A percentile compares a stretch with the other conserved stretches of the same genome.
Evolutionary conservation across 2,797 vertebrate species (phyloP).

Genomic region (Gymnodraco acuticeps): DNA sequence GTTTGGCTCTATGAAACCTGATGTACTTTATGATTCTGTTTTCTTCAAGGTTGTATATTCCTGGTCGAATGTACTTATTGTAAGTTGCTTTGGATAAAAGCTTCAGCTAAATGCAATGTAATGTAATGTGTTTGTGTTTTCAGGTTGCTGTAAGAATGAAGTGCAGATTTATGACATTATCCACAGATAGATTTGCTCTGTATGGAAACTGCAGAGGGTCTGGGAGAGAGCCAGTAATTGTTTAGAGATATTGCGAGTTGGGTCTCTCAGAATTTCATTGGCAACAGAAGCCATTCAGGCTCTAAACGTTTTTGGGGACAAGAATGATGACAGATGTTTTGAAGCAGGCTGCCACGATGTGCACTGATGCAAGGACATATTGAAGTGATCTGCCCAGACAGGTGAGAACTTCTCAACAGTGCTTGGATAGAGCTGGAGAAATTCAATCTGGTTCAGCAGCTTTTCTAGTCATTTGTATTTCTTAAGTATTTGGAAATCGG

Average conservation of each 20-base stretch:
- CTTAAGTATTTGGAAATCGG: neutral
- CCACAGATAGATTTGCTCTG: neutral
- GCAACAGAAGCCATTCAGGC: constrained; percentile 4
- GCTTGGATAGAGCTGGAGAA: neutral
- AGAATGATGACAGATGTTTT: neutral
- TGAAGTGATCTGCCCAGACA: constrained; percentile 5
- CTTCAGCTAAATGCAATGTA: too few relatives aligned
- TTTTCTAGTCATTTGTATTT: neutral
- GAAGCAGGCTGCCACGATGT: neutral
- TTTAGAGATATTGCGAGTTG: constrained; percentile 6
- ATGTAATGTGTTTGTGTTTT: too few relatives aligned
- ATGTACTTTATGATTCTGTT: too few relatives aligned
- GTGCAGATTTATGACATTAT: neutral
- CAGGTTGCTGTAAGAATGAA: neutral
- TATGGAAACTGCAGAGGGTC: neutral
- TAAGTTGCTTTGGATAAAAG: too few relatives aligned
- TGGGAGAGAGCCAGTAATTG: neutral
- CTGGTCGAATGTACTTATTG: too few relatives aligned
- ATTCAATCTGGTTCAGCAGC: neutral
- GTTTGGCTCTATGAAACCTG: too few relatives aligned
- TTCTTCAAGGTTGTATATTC: too few relatives aligned
- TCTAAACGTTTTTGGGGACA: neutral
- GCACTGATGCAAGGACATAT: neutral
- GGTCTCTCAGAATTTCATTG: neutral
- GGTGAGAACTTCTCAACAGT: neutral